Evolutionary conservation across 2,888 invertebrate species (phyloP).

Genomic region (Machimus atricapillus): DNA sequence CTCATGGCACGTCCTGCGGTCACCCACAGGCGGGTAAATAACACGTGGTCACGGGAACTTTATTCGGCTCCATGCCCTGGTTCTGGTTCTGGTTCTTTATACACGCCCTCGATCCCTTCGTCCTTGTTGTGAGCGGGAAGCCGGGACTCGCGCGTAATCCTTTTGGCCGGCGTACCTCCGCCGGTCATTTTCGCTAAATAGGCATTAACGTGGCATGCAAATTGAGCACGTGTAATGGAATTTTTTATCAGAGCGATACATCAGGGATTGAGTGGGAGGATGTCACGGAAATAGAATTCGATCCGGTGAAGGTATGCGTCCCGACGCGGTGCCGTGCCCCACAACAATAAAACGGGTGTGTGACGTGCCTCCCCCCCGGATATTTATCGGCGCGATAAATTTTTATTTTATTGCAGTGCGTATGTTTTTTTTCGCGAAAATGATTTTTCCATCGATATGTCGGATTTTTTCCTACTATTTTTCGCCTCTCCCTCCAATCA

Average conservation of each 20-base stretch:
- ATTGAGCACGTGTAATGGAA: conserved; percentile 37
- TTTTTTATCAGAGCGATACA: conserved; percentile 35
- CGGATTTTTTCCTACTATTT: background rate
- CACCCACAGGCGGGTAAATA: background rate
- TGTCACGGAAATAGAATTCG: conserved; percentile 40
- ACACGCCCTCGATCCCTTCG: background rate
- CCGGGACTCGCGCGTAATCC: background rate
- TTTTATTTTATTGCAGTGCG: conserved; percentile 26
- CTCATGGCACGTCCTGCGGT: conserved; percentile 11
- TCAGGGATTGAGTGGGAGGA: conserved; percentile 30
- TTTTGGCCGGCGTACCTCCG: background rate
- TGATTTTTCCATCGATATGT: conserved; percentile 16
- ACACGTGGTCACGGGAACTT: background rate
- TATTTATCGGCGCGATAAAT: conserved; percentile 29
- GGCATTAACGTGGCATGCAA: conserved; percentile 31
- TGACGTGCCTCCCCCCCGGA: background rate
- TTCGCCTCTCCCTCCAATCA: background rate
- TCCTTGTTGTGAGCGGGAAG: background rate
- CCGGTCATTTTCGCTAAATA: conserved; percentile 28
- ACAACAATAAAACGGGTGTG: background rate
- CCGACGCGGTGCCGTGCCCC: background rate
- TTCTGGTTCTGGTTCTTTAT: too few species aligned
- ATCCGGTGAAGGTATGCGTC: background rate
- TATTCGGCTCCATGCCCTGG: background rate
- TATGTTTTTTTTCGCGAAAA: conserved; percentile 1